Evolutionary conservation across 1,140 invertebrate species (phyloP).

Genomic region (Solenopsis fugax): DNA sequence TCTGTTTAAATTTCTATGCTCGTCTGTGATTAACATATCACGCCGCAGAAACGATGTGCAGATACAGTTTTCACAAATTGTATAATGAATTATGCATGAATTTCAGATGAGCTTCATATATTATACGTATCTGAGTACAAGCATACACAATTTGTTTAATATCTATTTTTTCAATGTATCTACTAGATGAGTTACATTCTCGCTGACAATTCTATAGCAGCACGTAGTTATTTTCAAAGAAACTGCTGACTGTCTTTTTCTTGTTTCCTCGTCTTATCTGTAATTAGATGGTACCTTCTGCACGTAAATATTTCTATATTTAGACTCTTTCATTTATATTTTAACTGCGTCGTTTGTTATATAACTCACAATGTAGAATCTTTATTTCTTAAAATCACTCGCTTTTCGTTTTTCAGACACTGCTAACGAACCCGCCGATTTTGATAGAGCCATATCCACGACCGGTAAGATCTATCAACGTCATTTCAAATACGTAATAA

Average conservation of each 20-base stretch:
- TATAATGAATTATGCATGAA: constrained; percentile 29
- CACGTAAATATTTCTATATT: neutral
- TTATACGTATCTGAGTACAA: neutral
- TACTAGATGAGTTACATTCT: neutral
- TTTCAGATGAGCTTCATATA: constrained; percentile 10
- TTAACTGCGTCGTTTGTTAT: constrained; percentile 31
- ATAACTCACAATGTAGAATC: constrained; percentile 1
- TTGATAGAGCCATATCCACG: constrained; percentile 78
- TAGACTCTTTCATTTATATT: neutral
- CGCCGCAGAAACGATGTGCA: neutral
- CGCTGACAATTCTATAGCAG: neutral
- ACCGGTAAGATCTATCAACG: constrained; percentile 75
- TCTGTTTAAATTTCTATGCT: neutral
- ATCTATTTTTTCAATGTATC: constrained; percentile 8
- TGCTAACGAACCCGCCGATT: constrained; percentile 70
- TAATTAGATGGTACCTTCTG: neutral
- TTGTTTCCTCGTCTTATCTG: neutral
- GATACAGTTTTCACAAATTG: constrained; percentile 17
- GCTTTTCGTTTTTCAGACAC: constrained; percentile 69
- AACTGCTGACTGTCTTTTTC: neutral
- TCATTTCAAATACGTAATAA: neutral
- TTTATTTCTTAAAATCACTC: neutral
- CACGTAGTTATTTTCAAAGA: neutral
- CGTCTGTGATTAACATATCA: neutral
- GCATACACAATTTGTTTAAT: neutral